Conservation (phyloP, 2,797 vertebrate genomes). For the Syngnathus acus region DNA sequence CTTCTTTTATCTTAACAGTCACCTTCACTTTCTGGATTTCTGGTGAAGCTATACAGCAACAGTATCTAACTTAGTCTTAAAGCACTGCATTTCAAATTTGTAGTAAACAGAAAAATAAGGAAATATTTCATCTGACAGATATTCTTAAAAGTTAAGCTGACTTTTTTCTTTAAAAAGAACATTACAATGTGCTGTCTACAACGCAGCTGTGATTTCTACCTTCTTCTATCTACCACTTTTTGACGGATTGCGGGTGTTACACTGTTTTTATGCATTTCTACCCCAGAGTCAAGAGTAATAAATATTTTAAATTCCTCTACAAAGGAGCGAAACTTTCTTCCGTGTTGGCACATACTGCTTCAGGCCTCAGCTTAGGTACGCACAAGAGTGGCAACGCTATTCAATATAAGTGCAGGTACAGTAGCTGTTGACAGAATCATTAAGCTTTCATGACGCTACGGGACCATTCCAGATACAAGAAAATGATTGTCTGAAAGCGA, state of each 20-base stretch:
- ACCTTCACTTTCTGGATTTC: not conserved
- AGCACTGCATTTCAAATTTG: not conserved
- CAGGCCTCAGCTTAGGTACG: conserved; percentile 24
- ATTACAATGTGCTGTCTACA: conserved; percentile 18
- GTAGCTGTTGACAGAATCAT: conserved; percentile 1
- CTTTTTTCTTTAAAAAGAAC: not conserved
- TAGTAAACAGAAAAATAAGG: not conserved
- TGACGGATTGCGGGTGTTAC: conserved; percentile 29
- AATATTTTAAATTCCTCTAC: conserved; percentile 56
- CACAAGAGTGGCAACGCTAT: conserved; percentile 18
- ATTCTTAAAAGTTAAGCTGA: not conserved
- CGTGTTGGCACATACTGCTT: conserved; percentile 37
- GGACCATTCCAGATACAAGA: not conserved
- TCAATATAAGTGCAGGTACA: conserved; percentile 1
- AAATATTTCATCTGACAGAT: not conserved
- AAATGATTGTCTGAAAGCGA: not conserved
- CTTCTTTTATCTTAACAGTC: not conserved
- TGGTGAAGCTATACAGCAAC: not conserved
- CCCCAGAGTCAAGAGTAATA: conserved; percentile 47
- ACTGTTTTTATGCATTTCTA: conserved; percentile 45
- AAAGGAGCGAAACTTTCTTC: conserved; percentile 47
- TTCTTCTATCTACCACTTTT: conserved; percentile 48
- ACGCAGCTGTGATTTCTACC: conserved; percentile 39
- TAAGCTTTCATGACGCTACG: not conserved
- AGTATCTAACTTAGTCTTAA: too few species aligned